Conservation (phyloP, 2,797 vertebrate species). For the Lates japonicus region DNA sequence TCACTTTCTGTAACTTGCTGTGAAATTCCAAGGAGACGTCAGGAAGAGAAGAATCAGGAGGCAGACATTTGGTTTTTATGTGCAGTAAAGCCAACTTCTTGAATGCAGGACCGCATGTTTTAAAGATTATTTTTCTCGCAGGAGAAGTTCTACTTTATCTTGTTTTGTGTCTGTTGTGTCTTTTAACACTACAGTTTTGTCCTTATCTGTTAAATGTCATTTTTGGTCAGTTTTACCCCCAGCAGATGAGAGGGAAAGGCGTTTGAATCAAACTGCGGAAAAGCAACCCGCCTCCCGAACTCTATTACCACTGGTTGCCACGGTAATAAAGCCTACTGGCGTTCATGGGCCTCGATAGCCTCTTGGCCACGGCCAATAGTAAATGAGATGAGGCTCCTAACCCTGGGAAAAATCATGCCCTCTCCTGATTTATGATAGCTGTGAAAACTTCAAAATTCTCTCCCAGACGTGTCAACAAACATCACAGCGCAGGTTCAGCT, state of each 20-base stretch:
- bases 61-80: conserved; percentile 38
- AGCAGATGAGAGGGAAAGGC: conserved; percentile 25
- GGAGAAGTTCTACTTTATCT: not conserved
- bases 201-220: conserved; percentile 7
- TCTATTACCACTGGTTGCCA: conserved; percentile 33
- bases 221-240: conserved; percentile 1
- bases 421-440: conserved; percentile 80
- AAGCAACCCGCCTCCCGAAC: conserved; percentile 13
- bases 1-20: conserved; percentile 77
- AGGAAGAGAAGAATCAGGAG: conserved; percentile 61
- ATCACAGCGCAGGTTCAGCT: conserved; percentile 81
- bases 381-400: conserved; percentile 49
- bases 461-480: conserved; percentile 86
- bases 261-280: conserved; percentile 38
- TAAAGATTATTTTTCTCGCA: conserved; percentile 17
- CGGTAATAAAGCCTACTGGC: conserved; percentile 36
- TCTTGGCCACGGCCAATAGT: conserved; percentile 33
- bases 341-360: conserved; percentile 25
- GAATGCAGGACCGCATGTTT: conserved; percentile 10
- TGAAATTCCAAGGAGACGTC: conserved; percentile 80
- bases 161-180: conserved; percentile 16
- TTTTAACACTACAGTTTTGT: conserved; percentile 9
- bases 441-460: conserved; percentile 84
- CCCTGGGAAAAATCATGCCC: conserved; percentile 84
- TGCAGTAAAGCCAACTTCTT: conserved; percentile 23